phyloP scores from a whole-genome alignment of 37 sponge, comb jelly and placozoan genomes.

The Tethya wilhelma region DNA sequence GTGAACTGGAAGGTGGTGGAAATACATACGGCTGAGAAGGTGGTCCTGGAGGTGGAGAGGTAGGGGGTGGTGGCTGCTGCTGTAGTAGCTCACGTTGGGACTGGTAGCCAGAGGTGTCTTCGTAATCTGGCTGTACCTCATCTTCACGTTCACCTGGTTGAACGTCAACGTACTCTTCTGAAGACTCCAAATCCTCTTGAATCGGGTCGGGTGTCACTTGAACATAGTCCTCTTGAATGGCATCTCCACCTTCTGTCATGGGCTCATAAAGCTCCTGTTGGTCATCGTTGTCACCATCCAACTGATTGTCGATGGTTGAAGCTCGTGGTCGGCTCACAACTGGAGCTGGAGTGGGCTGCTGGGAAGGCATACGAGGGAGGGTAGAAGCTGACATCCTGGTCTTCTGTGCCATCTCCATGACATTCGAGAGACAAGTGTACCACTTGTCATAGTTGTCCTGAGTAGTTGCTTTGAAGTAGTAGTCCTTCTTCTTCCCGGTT shows the following conservation, averaged over 20 bases:
- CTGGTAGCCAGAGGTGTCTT: slow-evolving; percentile 12
- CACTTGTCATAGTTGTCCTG: slow-evolving; percentile 46
- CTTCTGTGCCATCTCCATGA: background rate
- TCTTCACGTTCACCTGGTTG: slow-evolving; percentile 1
- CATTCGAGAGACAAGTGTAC: slow-evolving; percentile 21
- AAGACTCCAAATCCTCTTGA: slow-evolving; percentile 19
- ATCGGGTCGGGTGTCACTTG: slow-evolving; percentile 3
- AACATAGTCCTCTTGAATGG: slow-evolving; percentile 13
- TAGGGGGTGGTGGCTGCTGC: slow-evolving; percentile 25
- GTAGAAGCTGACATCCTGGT: slow-evolving; percentile 5
- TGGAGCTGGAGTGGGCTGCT: background rate
- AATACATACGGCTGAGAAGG: slow-evolving; percentile 12
- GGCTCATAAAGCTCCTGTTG: slow-evolving; percentile 21
- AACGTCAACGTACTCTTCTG: slow-evolving; percentile 54
- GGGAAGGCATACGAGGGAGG: slow-evolving; percentile 17
- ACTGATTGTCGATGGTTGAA: background rate
- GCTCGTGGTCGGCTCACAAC: background rate
- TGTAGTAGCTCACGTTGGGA: too few relatives aligned
- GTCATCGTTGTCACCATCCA: background rate
- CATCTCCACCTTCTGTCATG: slow-evolving; percentile 2
- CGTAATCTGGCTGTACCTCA: slow-evolving; percentile 8
- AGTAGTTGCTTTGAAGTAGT: slow-evolving; percentile 63
- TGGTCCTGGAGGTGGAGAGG: slow-evolving; percentile 12
- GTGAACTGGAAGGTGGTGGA: background rate
- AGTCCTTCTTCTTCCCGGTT: slow-evolving; percentile 60